Evolutionary conservation across 2,113 vertebrate species (phyloP).

Genomic region (Talpa occidentalis): DNA sequence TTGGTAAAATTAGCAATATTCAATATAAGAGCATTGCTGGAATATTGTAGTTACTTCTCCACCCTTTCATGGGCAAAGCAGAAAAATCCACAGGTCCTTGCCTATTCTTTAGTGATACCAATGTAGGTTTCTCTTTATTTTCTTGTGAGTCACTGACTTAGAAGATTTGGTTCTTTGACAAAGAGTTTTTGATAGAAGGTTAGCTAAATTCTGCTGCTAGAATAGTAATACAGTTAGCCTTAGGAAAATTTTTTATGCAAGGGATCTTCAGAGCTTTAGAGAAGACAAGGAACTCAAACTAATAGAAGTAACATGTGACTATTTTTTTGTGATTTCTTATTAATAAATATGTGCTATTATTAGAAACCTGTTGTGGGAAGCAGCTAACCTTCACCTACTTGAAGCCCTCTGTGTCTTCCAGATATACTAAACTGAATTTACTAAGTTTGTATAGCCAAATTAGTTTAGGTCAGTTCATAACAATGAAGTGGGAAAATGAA

Average conservation of each 20-base stretch:
- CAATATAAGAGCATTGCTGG: not conserved
- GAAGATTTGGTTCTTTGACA: not conserved
- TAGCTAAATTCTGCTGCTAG: not conserved
- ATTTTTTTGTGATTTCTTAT: not conserved
- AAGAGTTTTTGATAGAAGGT: not conserved
- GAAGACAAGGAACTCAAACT: not conserved
- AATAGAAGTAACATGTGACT: not conserved
- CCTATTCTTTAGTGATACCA: not conserved
- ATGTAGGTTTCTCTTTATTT: not conserved
- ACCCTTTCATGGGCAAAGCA: not conserved
- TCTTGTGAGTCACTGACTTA: not conserved
- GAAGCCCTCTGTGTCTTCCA: not conserved
- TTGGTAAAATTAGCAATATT: not conserved
- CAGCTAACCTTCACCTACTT: not conserved
- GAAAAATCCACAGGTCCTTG: not conserved
- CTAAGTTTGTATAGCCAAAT: not conserved
- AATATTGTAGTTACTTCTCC: not conserved
- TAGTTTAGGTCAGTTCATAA: not conserved
- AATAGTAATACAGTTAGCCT: not conserved
- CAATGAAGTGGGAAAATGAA: conserved; percentile 24
- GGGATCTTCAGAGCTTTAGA: not conserved
- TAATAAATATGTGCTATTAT: not conserved
- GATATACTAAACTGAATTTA: not conserved
- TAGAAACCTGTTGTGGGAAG: not conserved
- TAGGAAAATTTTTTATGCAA: not conserved